A percentile compares a stretch with the other conserved stretches of the same genome.
Conservation (phyloP, 1,140 invertebrate genomes). For the Drosophila tani region DNA sequence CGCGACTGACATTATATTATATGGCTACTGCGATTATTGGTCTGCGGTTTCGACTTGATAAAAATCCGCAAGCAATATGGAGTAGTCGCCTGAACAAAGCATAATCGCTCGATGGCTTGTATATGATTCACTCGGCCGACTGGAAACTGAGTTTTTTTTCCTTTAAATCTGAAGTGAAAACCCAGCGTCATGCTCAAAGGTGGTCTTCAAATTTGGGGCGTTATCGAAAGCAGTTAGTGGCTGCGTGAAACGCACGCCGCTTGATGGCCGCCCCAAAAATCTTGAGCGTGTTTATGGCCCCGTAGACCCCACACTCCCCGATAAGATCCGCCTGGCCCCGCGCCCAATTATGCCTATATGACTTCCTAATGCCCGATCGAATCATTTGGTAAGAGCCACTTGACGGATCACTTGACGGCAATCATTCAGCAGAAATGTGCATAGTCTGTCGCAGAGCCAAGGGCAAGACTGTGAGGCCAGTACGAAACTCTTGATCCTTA, state of each 20-base stretch:
- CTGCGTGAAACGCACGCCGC: slow-evolving; percentile 46
- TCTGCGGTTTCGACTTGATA: slow-evolving; percentile 36
- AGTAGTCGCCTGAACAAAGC: slow-evolving; percentile 1
- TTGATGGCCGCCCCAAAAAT: slow-evolving; percentile 29
- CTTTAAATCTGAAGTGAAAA: slow-evolving; percentile 29
- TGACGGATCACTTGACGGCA: slow-evolving; percentile 16
- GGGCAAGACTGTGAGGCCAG: slow-evolving; percentile 12
- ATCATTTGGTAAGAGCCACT: slow-evolving; percentile 31
- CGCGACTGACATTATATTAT: slow-evolving; percentile 34
- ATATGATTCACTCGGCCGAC: slow-evolving; percentile 42
- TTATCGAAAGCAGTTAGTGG: slow-evolving; percentile 66
- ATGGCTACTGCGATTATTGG: slow-evolving; percentile 25
- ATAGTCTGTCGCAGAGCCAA: slow-evolving; percentile 24
- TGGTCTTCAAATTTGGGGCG: slow-evolving; percentile 27
- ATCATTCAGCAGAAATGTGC: slow-evolving; percentile 12
- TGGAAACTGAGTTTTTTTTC: background rate
- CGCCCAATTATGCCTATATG: slow-evolving; percentile 30
- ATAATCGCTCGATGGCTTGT: background rate
- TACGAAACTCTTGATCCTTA: slow-evolving; percentile 36
- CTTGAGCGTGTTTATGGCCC: slow-evolving; percentile 28
- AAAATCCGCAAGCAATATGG: slow-evolving; percentile 5
- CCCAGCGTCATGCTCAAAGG: slow-evolving; percentile 50
- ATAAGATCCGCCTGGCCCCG: slow-evolving; percentile 26
- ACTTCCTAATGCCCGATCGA: slow-evolving; percentile 27
- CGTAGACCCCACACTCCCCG: background rate